Evolutionary conservation across 2,113 vertebrate species (phyloP).

Genomic region (Oreochromis niloticus): DNA sequence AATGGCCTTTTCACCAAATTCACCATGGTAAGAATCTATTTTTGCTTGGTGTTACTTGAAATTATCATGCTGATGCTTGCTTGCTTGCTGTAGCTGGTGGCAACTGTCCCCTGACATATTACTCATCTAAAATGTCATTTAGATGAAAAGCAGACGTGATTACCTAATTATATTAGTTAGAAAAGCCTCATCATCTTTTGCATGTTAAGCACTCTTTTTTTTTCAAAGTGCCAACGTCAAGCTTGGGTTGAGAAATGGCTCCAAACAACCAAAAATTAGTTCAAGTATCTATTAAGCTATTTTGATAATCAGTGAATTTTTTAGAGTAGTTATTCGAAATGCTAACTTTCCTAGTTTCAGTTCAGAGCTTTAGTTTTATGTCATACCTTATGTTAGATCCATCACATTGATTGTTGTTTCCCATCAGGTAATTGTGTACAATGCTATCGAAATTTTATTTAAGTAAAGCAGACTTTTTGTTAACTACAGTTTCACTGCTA

Average conservation of each 20-base stretch:
- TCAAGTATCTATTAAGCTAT: background rate
- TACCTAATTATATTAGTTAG: background rate
- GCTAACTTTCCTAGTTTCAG: background rate
- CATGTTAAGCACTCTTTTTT: background rate
- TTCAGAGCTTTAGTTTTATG: background rate
- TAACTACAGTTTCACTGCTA: background rate
- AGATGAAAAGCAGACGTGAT: background rate
- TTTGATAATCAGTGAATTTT: background rate
- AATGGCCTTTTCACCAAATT: background rate
- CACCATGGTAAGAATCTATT: background rate
- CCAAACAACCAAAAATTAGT: background rate
- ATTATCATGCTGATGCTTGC: background rate
- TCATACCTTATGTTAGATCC: background rate
- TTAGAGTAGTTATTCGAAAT: background rate
- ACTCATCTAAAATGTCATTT: conserved; percentile 20
- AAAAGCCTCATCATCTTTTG: background rate
- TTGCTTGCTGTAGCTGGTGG: background rate
- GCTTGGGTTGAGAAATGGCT: background rate
- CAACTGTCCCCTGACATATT: background rate
- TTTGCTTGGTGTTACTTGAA: background rate
- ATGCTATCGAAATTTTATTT: background rate
- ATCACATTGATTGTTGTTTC: background rate
- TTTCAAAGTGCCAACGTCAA: background rate
- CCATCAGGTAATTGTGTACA: background rate
- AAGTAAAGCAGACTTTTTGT: background rate